Conservation (phyloP, 2,888 invertebrate species). For the Trichogramma evanescens region DNA sequence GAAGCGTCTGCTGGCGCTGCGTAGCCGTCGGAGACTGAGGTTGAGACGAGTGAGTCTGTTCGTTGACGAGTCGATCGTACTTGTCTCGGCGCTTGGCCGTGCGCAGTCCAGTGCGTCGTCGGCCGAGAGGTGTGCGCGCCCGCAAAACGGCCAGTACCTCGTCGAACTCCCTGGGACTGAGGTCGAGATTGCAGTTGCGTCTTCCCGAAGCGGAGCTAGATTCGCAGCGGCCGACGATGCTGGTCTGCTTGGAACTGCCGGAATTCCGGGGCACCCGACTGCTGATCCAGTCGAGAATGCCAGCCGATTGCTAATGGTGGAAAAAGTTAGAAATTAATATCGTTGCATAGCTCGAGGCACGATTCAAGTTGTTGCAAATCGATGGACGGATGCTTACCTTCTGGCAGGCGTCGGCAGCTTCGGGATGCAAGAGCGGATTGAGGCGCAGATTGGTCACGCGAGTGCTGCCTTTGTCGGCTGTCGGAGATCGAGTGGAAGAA, state of each 20-base stretch:
- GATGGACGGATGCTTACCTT: background rate
- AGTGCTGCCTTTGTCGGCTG: background rate
- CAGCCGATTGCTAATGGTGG: background rate
- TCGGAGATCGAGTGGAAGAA: slow-evolving; percentile 6
- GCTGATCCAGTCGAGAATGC: slow-evolving; percentile 16
- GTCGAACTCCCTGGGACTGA: slow-evolving; percentile 45
- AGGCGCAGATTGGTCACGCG: background rate
- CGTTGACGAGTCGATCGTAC: slow-evolving; percentile 19
- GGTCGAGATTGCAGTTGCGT: slow-evolving; percentile 43
- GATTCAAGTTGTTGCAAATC: no score
- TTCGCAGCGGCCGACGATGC: background rate
- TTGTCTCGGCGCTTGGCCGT: slow-evolving; percentile 26
- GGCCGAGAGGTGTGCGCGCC: slow-evolving; percentile 37
- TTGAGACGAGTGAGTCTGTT: slow-evolving; percentile 2
- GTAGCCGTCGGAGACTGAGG: background rate
- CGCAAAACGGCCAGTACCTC: slow-evolving; percentile 46
- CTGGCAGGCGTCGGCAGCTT: background rate
- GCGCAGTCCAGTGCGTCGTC: slow-evolving; percentile 21
- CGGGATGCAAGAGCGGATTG: no score
- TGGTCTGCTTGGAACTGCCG: slow-evolving; percentile 17
- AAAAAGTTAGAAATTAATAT: no score
- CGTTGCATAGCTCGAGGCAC: no score
- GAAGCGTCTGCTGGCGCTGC: background rate
- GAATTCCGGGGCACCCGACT: slow-evolving; percentile 12
- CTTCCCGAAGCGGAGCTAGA: background rate